A percentile compares a stretch with the other conserved stretches of the same genome.
phyloP scores from a whole-genome alignment of 2,888 invertebrate genomes.

The Meliscaeva auricollis region DNA sequence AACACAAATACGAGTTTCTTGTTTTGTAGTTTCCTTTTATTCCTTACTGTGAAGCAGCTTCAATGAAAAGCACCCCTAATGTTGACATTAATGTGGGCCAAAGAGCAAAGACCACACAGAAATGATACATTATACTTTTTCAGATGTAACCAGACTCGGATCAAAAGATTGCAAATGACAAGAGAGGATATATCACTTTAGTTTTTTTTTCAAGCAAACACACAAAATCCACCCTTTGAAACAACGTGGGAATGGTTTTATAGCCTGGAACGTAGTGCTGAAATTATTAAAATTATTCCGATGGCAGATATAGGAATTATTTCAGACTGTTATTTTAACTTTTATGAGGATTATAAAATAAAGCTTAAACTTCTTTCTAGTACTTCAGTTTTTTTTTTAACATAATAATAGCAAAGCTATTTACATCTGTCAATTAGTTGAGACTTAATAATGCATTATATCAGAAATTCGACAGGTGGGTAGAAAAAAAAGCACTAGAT shows the following conservation, averaged over 20 bases:
- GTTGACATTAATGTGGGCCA: not conserved
- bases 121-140: too few species aligned
- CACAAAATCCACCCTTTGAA: not conserved
- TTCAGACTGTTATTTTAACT: too few species aligned
- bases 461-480: too few species aligned
- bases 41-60: not conserved
- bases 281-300: not conserved
- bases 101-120: constrained; percentile 31
- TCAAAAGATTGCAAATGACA: not conserved
- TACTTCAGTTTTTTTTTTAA: too few species aligned
- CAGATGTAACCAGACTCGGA: not conserved
- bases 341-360: too few species aligned
- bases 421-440: too few species aligned
- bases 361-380: too few species aligned
- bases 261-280: not conserved
- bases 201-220: not conserved
- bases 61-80: not conserved
- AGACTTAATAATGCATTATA: too few species aligned
- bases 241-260: not conserved
- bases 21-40: not conserved
- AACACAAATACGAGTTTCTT: too few species aligned
- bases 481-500: too few species aligned
- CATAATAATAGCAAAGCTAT: too few species aligned
- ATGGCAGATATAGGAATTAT: too few species aligned
- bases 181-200: not conserved